phyloP scores from a whole-genome alignment of 2,797 vertebrate species.

The Notolepis coatsorum region DNA sequence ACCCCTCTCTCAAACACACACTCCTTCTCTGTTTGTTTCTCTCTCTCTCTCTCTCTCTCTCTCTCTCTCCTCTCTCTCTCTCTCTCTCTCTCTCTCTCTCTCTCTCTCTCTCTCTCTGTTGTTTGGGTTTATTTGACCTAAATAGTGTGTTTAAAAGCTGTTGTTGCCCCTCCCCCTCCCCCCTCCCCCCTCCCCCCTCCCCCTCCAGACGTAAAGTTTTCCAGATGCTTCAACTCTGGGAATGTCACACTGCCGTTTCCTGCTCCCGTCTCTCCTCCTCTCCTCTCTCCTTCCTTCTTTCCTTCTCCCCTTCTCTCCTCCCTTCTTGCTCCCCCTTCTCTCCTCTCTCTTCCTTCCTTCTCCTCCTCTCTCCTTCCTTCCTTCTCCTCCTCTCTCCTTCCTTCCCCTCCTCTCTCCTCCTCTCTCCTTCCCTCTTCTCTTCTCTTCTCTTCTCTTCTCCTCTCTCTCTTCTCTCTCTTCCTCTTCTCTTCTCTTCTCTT shows the following conservation, averaged over 20 bases:
- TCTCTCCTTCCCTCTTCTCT: slow-evolving; percentile 14
- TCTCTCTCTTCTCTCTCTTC: not conserved
- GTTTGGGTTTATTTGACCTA: too few relatives aligned
- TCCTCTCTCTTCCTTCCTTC: slow-evolving; percentile 14
- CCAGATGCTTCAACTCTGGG: slow-evolving; percentile 60
- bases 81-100: not conserved
- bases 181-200: slow-evolving; percentile 20
- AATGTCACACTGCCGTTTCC: slow-evolving; percentile 49
- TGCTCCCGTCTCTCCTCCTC: slow-evolving; percentile 18
- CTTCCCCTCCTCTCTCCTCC: not conserved
- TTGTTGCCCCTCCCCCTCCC: not conserved
- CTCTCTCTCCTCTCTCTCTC: not conserved
- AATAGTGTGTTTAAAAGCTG: too few relatives aligned
- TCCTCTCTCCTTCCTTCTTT: slow-evolving; percentile 23
- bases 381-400: slow-evolving; percentile 2
- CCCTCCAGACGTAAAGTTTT: slow-evolving; percentile 51
- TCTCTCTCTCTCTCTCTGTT: not conserved
- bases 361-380: slow-evolving; percentile 46
- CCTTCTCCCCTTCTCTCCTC: slow-evolving; percentile 8
- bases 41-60: not conserved
- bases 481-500: slow-evolving; percentile 10
- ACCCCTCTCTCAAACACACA: slow-evolving; percentile 48
- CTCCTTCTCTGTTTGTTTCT: not conserved
- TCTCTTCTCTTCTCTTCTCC: slow-evolving; percentile 15
- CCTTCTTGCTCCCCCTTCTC: not conserved